A percentile compares a stretch with the other conserved stretches of the same genome.
Evolutionary conservation across 2,113 vertebrate species (phyloP).

Genomic region (Orthonyx spaldingii): DNA sequence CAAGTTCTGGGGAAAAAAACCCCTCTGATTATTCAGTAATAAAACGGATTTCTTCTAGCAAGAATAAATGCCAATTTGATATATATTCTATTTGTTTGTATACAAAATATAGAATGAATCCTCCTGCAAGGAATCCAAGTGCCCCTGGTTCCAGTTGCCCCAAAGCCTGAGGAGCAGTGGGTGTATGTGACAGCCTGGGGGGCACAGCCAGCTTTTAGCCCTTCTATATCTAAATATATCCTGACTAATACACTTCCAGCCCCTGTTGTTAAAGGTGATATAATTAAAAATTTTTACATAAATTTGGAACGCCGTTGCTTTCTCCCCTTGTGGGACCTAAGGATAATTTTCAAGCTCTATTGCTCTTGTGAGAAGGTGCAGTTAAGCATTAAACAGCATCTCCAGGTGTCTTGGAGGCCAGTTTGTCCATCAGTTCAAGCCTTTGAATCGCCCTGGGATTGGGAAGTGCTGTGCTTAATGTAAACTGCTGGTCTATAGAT

Average conservation of each 20-base stretch:
- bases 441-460: background rate
- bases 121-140: background rate
- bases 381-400: background rate
- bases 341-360: background rate
- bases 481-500: background rate
- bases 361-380: background rate
- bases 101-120: background rate
- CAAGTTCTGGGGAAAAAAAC: background rate
- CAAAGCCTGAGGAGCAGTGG: background rate
- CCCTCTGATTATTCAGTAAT: background rate
- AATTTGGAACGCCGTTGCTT: background rate
- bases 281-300: background rate
- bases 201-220: background rate
- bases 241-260: background rate
- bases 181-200: background rate
- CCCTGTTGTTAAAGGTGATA: background rate
- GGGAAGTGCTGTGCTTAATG: background rate
- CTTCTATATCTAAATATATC: background rate
- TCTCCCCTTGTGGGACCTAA: background rate
- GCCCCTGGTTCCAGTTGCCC: background rate
- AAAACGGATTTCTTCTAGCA: background rate
- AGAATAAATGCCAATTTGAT: background rate
- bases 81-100: background rate
- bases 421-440: background rate
- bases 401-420: background rate